Conservation (phyloP, 2,888 invertebrate genomes). For the Darwinula stevensoni region DNA sequence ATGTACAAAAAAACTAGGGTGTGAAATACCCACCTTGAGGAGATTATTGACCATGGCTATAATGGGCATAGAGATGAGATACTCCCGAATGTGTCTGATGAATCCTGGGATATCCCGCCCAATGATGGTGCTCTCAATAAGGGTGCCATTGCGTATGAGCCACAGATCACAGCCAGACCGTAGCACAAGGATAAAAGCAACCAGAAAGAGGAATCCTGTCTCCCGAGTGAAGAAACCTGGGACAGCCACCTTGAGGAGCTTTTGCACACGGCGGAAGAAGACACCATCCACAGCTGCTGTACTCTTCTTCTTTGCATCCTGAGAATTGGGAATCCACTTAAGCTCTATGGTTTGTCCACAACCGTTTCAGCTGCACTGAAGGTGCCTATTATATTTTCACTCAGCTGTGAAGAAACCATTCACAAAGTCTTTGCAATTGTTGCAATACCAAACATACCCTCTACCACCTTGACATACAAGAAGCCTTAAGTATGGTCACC, state of each 20-base stretch:
- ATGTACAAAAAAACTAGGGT: too few relatives aligned
- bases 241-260: conserved; percentile 28
- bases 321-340: too few relatives aligned
- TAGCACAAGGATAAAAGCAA: conserved; percentile 50
- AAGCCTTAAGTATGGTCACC: too few relatives aligned
- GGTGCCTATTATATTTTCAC: too few relatives aligned
- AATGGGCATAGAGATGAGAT: conserved; percentile 57
- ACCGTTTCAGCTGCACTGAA: too few relatives aligned
- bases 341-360: too few relatives aligned
- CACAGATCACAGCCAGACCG: conserved; percentile 86
- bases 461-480: too few relatives aligned
- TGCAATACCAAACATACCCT: too few relatives aligned
- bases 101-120: conserved; percentile 52
- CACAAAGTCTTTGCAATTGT: too few relatives aligned
- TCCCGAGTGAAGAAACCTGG: conserved; percentile 50
- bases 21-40: conserved; percentile 34
- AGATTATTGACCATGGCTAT: conserved; percentile 73
- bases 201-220: conserved; percentile 33
- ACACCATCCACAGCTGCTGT: conserved; percentile 9
- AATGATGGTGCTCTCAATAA: conserved; percentile 78
- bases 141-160: conserved; percentile 82
- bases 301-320: too few relatives aligned
- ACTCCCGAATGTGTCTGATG: conserved; percentile 35
- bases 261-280: conserved; percentile 9
- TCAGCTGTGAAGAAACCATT: too few relatives aligned